Base-by-base conservation (phyloP, 2,888 invertebrate species). In the Oasisia sp. region DNA sequence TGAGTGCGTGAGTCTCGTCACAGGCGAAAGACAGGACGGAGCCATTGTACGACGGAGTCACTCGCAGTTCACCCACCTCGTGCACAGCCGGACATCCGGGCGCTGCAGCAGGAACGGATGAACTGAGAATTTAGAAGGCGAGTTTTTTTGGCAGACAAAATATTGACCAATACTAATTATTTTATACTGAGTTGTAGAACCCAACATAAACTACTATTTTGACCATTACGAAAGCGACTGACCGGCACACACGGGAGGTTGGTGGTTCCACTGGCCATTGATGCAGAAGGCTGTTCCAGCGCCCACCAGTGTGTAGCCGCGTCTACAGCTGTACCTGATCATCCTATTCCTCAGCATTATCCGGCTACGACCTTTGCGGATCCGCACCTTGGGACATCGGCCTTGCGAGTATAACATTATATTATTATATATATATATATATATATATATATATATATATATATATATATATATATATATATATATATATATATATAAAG, bases 1-100 rank as follows among this genome's bases (percentile, higher is more conserved):
- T 89, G 38, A 95, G 92, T 4, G 93, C 92, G 58, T 93, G 93
- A 9, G 94, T 94, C 4, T 92, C 93, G 7, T 93, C 92, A 94
- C 95, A 95, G 11, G 89, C 38, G 91, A 95, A 94, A 45, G 93
- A 93, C 19, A 95, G 56, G 19, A 95, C 92, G 12, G 95, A 94
- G 27, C 94, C 38, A 27, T 92, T 32, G 56, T n/a, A 92, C 38
- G 92, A 90, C 56, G 44, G 56, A 32, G 32, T 92, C 50, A 56
- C 56, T 11, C 89, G 38, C 5, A 92, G 45, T 7, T 89, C 44
- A 19, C 44, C 32, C 9, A 32, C 56, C 19, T 27, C 90, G 5
- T 32, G 56, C 27, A 92, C 56, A n/a, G 38, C 92, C 2, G 92
- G 90, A 1, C 92, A 92, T 12, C 92, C 92, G n/a, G 74, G 1